These are phyloP conservation scores for Takifugu ocellatus DNA, from an alignment of 2,797 vertebrate genomes.

Conservation along the genomic window DNA sequence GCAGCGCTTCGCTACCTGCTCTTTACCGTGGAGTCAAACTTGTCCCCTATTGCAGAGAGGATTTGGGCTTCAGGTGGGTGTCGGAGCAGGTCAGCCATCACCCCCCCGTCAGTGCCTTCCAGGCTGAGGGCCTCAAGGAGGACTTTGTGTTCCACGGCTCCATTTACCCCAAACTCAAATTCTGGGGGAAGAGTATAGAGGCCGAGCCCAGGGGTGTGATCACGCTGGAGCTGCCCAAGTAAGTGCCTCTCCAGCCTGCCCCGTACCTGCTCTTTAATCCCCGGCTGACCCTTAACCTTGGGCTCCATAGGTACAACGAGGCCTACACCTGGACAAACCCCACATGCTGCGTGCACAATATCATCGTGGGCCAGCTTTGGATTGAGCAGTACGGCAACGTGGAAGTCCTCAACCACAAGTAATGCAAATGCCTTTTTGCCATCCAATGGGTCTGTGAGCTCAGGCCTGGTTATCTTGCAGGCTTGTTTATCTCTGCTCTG, in stretches of 20 bases:
- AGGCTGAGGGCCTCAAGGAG: conserved; percentile 89
- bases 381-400: conserved; percentile 97
- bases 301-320: conserved; percentile 83
- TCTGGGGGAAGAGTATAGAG: conserved; percentile 99
- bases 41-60: conserved; percentile 79
- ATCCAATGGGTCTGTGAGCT: conserved; percentile 6
- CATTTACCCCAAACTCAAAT: conserved; percentile 97
- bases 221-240: conserved; percentile 95
- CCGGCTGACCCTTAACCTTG: not conserved
- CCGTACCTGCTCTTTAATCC: not conserved
- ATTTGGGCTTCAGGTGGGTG: conserved; percentile 93
- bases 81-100: conserved; percentile 99
- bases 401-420: conserved; percentile 97
- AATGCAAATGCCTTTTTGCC: conserved; percentile 44
- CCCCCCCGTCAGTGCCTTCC: conserved; percentile 96
- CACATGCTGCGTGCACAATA: conserved; percentile 96
- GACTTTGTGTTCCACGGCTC: conserved; percentile 97
- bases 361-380: conserved; percentile 98
- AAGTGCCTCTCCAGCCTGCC: conserved; percentile 29
- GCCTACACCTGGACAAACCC: conserved; percentile 98
- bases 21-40: not conserved
- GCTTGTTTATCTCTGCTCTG: conserved; percentile 12
- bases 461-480: not conserved
- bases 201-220: conserved; percentile 95
- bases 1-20: not conserved